Conservation (phyloP, 2,888 invertebrate species). For the Caenorhabditis zanzibari region DNA sequence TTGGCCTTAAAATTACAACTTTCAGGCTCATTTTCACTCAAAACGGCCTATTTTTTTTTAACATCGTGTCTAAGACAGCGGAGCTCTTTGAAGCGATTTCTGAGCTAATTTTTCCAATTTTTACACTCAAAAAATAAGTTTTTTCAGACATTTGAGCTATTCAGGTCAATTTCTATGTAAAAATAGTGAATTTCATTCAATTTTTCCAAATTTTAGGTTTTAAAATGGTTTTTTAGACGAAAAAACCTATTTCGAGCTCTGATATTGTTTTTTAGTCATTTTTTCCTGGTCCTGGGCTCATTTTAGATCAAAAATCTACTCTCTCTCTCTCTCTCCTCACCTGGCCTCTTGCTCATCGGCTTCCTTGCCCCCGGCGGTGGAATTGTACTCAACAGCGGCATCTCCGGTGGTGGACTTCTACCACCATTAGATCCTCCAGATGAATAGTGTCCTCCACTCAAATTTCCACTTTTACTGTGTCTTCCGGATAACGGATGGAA, state of each 20-base stretch:
- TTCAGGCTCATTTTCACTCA: slow-evolving; percentile 1
- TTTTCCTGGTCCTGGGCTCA: no score
- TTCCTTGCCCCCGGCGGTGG: slow-evolving; percentile 71
- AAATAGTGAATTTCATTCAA: no score
- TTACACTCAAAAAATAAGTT: neutral
- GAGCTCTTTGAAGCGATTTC: no score
- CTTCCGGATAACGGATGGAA: slow-evolving; percentile 57
- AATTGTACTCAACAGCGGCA: slow-evolving; percentile 67
- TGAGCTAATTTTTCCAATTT: no score
- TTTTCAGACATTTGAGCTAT: no score
- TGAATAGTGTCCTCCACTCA: slow-evolving; percentile 67
- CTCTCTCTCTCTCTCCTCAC: slow-evolving; percentile 3
- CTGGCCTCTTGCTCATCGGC: slow-evolving; percentile 64
- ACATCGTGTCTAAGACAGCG: no score
- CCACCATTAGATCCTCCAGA: slow-evolving; percentile 76
- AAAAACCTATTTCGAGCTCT: no score
- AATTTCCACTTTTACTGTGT: slow-evolving; percentile 69
- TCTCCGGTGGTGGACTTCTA: slow-evolving; percentile 75
- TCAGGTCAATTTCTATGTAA: no score
- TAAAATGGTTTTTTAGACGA: no score
- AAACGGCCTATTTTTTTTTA: no score
- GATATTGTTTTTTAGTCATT: no score
- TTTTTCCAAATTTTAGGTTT: no score
- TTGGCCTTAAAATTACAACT: neutral
- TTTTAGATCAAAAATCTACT: neutral